Evolutionary conservation across 1,140 invertebrate genomes (phyloP).

Genomic region (Brachionus rubens): DNA sequence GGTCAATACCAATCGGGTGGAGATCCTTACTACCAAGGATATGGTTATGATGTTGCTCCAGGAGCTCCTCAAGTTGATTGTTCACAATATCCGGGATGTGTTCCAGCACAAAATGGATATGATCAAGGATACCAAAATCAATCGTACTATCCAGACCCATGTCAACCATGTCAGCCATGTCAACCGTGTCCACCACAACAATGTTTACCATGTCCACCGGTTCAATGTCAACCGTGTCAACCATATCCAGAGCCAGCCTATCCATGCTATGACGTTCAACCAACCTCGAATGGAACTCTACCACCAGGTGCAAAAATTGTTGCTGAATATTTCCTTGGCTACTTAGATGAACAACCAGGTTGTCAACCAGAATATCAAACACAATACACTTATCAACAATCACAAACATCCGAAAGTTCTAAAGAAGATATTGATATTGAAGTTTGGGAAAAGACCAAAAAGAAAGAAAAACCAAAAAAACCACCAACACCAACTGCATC

Average conservation of each 20-base stretch:
- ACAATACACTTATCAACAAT: slow-evolving; percentile 24
- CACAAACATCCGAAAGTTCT: neutral
- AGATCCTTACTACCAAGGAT: neutral
- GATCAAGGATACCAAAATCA: neutral
- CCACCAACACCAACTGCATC: neutral
- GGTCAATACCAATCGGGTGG: neutral
- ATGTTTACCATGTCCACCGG: neutral
- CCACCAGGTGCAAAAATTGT: slow-evolving; percentile 46
- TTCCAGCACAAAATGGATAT: neutral
- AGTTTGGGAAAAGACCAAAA: slow-evolving; percentile 41
- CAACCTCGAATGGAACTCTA: slow-evolving; percentile 2
- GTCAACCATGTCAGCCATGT: neutral
- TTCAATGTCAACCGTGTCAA: neutral
- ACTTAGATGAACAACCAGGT: slow-evolving; percentile 30
- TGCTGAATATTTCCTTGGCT: slow-evolving; percentile 40
- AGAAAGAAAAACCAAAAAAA: slow-evolving; percentile 29
- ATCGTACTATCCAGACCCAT: neutral
- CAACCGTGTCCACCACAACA: slow-evolving; percentile 3
- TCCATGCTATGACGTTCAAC: slow-evolving; percentile 18
- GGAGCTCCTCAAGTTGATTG: slow-evolving; percentile 34
- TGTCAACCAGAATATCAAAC: slow-evolving; percentile 34
- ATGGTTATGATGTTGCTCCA: slow-evolving; percentile 22
- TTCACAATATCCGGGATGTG: slow-evolving; percentile 15
- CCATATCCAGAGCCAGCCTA: neutral
- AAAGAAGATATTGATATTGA: slow-evolving; percentile 45